Conservation (phyloP, 2,888 invertebrate species). For the Acleris holmiana region DNA sequence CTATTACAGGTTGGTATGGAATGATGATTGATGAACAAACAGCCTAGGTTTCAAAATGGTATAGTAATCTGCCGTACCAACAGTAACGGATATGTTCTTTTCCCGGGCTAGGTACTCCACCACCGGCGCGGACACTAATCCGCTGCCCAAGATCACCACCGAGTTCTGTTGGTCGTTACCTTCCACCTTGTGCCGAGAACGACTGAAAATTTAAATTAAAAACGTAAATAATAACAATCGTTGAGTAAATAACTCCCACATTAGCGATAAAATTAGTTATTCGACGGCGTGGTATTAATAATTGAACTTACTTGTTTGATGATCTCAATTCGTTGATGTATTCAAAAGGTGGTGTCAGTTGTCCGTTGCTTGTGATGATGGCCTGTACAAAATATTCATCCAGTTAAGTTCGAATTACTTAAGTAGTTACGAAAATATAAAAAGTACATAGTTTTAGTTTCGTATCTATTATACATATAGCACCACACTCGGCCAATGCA, state of each 20-base stretch:
- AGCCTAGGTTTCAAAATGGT: too few relatives aligned
- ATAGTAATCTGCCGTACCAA: slow-evolving; percentile 81
- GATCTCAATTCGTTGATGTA: slow-evolving; percentile 96
- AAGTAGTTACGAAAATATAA: neutral
- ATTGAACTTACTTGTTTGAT: slow-evolving; percentile 81
- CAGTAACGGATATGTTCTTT: slow-evolving; percentile 90
- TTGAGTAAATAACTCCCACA: too few relatives aligned
- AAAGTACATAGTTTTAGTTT: neutral
- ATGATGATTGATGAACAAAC: too few relatives aligned
- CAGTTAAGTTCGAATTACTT: neutral
- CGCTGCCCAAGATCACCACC: slow-evolving; percentile 97
- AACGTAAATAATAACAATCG: too few relatives aligned
- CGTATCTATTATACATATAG: too few relatives aligned
- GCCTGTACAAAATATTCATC: slow-evolving; percentile 85
- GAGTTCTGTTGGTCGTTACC: slow-evolving; percentile 86
- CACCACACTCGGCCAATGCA: too few relatives aligned
- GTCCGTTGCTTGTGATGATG: slow-evolving; percentile 97
- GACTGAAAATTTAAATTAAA: slow-evolving; percentile 62
- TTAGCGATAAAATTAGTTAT: too few relatives aligned
- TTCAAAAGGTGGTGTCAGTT: slow-evolving; percentile 95
- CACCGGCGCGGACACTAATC: slow-evolving; percentile 96
- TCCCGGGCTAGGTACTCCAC: slow-evolving; percentile 97
- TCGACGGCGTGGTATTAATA: too few relatives aligned
- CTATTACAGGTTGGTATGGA: too few relatives aligned
- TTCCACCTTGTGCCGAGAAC: slow-evolving; percentile 90